Evolutionary conservation across 92 coral and sea anemone genomes (phyloP).

Genomic region (Parazoanthus swiftii): DNA sequence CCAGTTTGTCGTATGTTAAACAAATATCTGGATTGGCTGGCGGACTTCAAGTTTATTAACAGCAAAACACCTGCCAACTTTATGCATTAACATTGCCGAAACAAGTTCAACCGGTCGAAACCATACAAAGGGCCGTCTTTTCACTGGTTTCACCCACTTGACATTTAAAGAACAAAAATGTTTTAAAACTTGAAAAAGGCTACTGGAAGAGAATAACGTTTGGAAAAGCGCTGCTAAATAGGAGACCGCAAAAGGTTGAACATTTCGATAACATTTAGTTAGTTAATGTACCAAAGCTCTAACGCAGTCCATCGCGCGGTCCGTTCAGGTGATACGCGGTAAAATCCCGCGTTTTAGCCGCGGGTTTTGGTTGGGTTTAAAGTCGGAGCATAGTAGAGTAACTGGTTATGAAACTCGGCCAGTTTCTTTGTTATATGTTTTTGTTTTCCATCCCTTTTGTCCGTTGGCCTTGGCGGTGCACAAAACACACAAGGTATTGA

Average conservation of each 20-base stretch:
- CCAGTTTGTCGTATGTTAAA: background rate
- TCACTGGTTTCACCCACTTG: background rate
- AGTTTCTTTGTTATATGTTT: too few relatives aligned
- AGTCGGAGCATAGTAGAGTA: too few relatives aligned
- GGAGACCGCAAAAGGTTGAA: too few relatives aligned
- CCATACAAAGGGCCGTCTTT: background rate
- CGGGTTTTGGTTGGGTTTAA: too few relatives aligned
- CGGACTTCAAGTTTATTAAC: background rate
- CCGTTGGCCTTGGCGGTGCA: too few relatives aligned
- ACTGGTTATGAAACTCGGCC: too few relatives aligned
- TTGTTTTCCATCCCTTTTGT: too few relatives aligned
- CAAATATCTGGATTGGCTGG: background rate
- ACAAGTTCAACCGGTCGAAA: background rate
- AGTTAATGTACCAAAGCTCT: background rate
- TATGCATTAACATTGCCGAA: too few relatives aligned
- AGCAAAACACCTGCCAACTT: constrained; percentile 9
- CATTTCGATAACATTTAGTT: too few relatives aligned
- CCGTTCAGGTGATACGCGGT: background rate
- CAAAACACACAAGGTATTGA: too few relatives aligned
- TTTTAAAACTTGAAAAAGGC: too few relatives aligned
- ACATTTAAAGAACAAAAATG: background rate
- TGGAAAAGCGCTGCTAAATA: background rate
- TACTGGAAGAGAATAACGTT: background rate
- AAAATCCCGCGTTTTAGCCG: too few relatives aligned
- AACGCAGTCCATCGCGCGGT: background rate